Evolutionary conservation across 2,113 vertebrate genomes (phyloP), one percentile per base, ranked within the genome.

Genomic region (Pagrus major): DNA sequence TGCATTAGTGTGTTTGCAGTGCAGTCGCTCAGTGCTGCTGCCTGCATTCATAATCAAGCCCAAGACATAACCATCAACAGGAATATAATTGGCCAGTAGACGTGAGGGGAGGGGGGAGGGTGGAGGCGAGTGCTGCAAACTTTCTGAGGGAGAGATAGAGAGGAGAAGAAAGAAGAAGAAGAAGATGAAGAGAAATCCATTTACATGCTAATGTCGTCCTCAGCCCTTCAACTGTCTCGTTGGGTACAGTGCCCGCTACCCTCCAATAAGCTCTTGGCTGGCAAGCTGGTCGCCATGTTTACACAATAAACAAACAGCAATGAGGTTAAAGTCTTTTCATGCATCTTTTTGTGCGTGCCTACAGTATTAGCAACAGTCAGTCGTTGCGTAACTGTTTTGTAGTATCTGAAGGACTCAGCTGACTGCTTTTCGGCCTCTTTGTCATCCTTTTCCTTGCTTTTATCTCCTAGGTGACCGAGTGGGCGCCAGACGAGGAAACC

Each of bases 401-500:
- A 18, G 68, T 25, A 58, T 77, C 71, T 76, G 56, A 47, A 56
- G 78, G 66, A 75, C 79, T 78, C 82, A 72, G 71, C 79, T 76
- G 87, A 89, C 78, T 73, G 75, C 70, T 85, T 75, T 49, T 85
- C 29, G 66, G 63, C 71, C 66, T 73, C 39, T 87, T 81, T 92
- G 65, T 92, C 92, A 91, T 87, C 86, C 55, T 74, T 85, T 77
- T 93, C 71, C 93, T 87, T 94, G 91, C 95, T 96, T 93, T 89
- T 91, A 89, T 95, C 94, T 95, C 92, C 90, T 91, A 99, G 98
- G 97, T 95, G 77, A 97, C 97, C 33, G 97, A 98, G 89, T 99
- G 98, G 98, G 96, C 96, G 86, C 97, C 98, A 92, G 97, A 96
- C 21, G 97, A 99, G 91, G 97, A 98, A 81, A 99, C 97, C 42